A percentile compares a stretch with the other conserved stretches of the same genome.
phyloP scores from a whole-genome alignment of 2,888 invertebrate genomes.

The Seira musarum region DNA sequence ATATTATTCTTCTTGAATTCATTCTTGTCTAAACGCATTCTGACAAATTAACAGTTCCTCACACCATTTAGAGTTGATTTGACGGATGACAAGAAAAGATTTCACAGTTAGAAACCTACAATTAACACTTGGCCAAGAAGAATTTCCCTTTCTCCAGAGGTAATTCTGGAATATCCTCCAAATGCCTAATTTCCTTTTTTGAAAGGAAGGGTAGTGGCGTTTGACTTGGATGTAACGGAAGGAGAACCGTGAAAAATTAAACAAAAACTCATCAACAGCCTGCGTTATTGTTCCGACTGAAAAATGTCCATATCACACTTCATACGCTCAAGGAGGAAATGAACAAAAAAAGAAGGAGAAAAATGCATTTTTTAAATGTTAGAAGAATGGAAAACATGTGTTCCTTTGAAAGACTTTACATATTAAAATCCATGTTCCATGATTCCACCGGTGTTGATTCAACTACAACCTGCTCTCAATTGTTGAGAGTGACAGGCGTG shows the following conservation, averaged over 20 bases:
- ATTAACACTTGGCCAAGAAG: neutral
- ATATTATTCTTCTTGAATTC: neutral
- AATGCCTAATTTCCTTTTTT: neutral
- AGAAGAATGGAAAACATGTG: conserved; percentile 38
- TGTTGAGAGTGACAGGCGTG: conserved; percentile 64
- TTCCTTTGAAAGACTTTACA: conserved; percentile 34
- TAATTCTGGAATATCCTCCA: too few relatives aligned
- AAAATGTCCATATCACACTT: too few relatives aligned
- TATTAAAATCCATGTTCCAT: conserved; percentile 19
- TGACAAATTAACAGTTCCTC: neutral
- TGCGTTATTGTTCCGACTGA: conserved; percentile 8
- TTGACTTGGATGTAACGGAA: conserved; percentile 18
- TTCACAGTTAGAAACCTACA: neutral
- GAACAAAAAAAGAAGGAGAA: conserved; percentile 21
- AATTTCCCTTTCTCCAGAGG: too few relatives aligned
- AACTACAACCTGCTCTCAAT: conserved; percentile 19
- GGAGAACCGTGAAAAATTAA: conserved; percentile 39
- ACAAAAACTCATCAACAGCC: conserved; percentile 40
- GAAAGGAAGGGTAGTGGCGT: neutral
- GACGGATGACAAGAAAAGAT: neutral
- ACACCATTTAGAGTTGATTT: neutral
- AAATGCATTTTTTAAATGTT: conserved; percentile 18
- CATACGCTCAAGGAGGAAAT: conserved; percentile 10
- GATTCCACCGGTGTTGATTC: conserved; percentile 26
- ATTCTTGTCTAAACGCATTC: neutral